Percentiles rank a stretch among this genome's conserved stretches.
phyloP scores from a whole-genome alignment of 2,888 invertebrate genomes.

The Pyrrhia umbra region DNA sequence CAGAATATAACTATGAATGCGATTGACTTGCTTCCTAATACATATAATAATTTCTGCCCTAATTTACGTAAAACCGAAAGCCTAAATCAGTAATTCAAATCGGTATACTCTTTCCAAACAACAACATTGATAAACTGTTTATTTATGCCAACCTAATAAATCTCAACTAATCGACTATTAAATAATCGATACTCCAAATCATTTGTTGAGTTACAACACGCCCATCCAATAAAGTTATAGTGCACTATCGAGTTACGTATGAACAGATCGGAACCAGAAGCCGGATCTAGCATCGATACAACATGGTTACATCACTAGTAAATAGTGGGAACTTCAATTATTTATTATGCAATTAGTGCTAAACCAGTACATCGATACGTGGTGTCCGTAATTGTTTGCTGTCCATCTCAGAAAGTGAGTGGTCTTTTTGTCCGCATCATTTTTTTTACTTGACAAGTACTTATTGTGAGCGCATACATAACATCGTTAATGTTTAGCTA shows the following conservation, averaged over 20 bases:
- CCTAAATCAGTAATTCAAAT: neutral
- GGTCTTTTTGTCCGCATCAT: constrained; percentile 27
- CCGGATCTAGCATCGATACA: constrained; percentile 75
- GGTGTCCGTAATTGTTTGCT: constrained; percentile 44
- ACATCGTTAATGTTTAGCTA: neutral
- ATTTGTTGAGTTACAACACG: constrained; percentile 44
- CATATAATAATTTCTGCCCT: neutral
- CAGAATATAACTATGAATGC: neutral
- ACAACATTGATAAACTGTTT: constrained; percentile 13
- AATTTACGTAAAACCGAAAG: neutral
- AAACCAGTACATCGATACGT: constrained; percentile 59
- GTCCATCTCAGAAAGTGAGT: constrained; percentile 46
- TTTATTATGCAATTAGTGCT: constrained; percentile 70
- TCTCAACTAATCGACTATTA: constrained; percentile 23
- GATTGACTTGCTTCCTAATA: constrained; percentile 2
- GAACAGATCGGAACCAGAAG: constrained; percentile 69
- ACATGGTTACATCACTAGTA: constrained; percentile 71
- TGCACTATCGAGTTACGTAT: constrained; percentile 64
- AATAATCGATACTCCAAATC: constrained; percentile 51
- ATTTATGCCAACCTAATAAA: constrained; percentile 9
- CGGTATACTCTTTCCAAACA: constrained; percentile 6
- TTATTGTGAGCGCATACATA: constrained; percentile 14
- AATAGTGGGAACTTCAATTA: constrained; percentile 73
- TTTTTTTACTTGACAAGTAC: constrained; percentile 6
- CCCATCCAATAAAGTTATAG: constrained; percentile 51